Evolutionary conservation across 2,888 invertebrate species (phyloP).

Genomic region (Lasioglossum vierecki): DNA sequence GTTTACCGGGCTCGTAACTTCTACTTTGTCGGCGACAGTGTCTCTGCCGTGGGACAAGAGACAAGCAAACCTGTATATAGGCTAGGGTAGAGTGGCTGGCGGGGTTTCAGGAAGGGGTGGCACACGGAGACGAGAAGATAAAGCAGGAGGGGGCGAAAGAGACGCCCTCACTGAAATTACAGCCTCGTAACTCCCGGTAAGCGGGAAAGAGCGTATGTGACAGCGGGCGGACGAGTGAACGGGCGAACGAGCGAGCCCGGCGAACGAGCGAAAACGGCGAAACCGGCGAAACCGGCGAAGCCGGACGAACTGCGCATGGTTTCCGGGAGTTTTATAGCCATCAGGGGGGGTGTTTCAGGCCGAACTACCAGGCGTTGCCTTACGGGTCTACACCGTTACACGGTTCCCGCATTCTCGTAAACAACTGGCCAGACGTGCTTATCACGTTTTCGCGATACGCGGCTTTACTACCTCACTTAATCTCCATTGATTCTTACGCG

Average conservation of each 20-base stretch:
- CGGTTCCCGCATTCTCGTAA: constrained; percentile 81
- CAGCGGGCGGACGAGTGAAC: constrained; percentile 75
- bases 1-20: constrained; percentile 79
- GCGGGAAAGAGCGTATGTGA: constrained; percentile 80
- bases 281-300: constrained; percentile 61
- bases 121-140: constrained; percentile 56
- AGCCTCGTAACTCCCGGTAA: constrained; percentile 82
- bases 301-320: constrained; percentile 70
- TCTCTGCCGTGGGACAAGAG: constrained; percentile 67
- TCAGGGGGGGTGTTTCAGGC: constrained; percentile 73
- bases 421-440: constrained; percentile 72
- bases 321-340: constrained; percentile 78
- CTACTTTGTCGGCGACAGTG: constrained; percentile 77
- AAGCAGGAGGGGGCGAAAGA: constrained; percentile 62
- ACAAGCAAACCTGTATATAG: constrained; percentile 58
- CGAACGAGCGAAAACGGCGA: background rate
- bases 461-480: constrained; percentile 48
- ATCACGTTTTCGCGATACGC: constrained; percentile 66
- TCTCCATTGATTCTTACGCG: constrained; percentile 52
- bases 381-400: constrained; percentile 75
- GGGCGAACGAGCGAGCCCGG: constrained; percentile 52
- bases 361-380: constrained; percentile 70
- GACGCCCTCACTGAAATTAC: constrained; percentile 76
- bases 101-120: constrained; percentile 39
- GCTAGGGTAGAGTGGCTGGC: constrained; percentile 38